Conservation (phyloP, 2,888 invertebrate genomes). For the Proisotoma minuta region DNA sequence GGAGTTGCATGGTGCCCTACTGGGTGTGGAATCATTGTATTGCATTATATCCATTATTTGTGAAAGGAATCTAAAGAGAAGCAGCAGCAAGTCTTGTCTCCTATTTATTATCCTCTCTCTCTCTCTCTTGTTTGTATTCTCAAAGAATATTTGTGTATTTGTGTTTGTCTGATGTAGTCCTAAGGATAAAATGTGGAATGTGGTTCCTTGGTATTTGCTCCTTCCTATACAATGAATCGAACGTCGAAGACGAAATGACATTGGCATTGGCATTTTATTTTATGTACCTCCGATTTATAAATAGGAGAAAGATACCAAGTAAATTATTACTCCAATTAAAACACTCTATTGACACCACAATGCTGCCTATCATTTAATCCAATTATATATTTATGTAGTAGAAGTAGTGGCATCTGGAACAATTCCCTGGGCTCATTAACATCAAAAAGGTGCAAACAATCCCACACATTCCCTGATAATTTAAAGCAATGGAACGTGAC, state of each 20-base stretch:
- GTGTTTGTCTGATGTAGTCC: not conserved
- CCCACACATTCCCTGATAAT: too few relatives aligned
- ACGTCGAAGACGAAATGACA: too few relatives aligned
- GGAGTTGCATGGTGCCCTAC: not conserved
- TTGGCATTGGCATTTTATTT: slow-evolving; percentile 1
- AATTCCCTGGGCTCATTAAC: too few relatives aligned
- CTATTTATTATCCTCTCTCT: slow-evolving; percentile 4
- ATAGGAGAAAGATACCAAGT: slow-evolving; percentile 8
- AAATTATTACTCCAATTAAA: slow-evolving; percentile 45
- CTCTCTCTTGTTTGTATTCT: too few relatives aligned
- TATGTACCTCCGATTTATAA: not conserved
- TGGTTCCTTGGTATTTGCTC: slow-evolving; percentile 1
- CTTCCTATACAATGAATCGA: not conserved
- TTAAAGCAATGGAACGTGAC: too few relatives aligned
- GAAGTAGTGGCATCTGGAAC: too few relatives aligned
- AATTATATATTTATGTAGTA: too few relatives aligned
- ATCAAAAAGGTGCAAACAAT: too few relatives aligned
- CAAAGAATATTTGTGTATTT: slow-evolving; percentile 6
- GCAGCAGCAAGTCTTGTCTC: not conserved
- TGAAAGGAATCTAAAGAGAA: not conserved
- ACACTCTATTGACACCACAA: slow-evolving; percentile 38
- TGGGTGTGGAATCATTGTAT: not conserved
- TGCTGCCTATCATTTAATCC: too few relatives aligned
- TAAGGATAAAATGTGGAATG: not conserved
- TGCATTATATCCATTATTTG: not conserved